Conservation (phyloP, 2,888 invertebrate genomes). For the Abrostola tripartita region DNA sequence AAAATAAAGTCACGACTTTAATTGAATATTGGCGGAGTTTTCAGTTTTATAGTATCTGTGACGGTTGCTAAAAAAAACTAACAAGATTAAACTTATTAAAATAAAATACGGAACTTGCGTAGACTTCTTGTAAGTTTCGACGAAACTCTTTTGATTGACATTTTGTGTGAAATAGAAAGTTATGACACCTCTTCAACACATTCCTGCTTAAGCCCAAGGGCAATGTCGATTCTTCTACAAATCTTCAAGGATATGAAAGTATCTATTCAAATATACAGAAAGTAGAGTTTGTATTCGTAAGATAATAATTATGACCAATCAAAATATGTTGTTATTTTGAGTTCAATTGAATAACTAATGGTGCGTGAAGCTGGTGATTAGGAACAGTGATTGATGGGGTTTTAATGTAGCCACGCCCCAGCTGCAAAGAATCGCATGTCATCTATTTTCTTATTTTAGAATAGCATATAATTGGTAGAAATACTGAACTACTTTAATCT, state of each 20-base stretch:
- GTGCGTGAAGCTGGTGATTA: conserved; percentile 1
- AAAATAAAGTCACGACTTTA: too few species aligned
- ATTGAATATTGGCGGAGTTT: too few species aligned
- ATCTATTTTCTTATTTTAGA: conserved; percentile 15
- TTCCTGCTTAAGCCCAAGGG: conserved; percentile 22
- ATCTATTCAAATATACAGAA: not conserved
- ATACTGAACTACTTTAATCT: too few species aligned
- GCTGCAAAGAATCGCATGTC: conserved; percentile 37
- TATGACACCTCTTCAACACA: not conserved
- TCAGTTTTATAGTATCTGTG: too few species aligned
- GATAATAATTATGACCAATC: conserved; percentile 12
- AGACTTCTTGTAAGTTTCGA: not conserved
- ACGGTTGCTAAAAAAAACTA: not conserved
- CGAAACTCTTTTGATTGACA: not conserved
- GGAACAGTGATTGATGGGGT: conserved; percentile 40
- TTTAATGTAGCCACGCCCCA: conserved; percentile 22
- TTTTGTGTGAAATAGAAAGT: not conserved
- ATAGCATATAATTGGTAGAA: too few species aligned
- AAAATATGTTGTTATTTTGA: conserved; percentile 18
- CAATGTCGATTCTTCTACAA: conserved; percentile 11
- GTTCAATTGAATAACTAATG: conserved; percentile 21
- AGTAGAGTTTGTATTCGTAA: conserved; percentile 6
- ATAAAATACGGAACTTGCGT: not conserved
- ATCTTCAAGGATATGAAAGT: conserved; percentile 18
- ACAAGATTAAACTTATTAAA: not conserved